Evolutionary conservation across 2,113 vertebrate genomes (phyloP).

Genomic region (Phoenicopterus ruber): DNA sequence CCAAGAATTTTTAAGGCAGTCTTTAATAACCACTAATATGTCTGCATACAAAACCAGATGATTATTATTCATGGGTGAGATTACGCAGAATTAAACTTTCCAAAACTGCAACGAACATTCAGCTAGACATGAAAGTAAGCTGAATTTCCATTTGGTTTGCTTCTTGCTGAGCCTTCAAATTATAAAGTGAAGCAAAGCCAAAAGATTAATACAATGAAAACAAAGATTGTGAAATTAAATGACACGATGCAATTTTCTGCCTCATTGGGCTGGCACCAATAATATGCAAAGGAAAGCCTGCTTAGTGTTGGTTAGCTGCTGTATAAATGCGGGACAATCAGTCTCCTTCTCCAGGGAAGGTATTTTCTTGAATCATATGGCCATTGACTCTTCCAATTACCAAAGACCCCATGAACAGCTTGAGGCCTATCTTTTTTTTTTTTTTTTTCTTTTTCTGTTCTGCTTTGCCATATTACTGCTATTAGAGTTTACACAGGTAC

Average conservation of each 20-base stretch:
- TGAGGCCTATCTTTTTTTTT: conserved; percentile 4
- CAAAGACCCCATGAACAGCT: conserved; percentile 55
- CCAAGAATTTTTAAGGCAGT: conserved; percentile 70
- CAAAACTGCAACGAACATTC: conserved; percentile 72
- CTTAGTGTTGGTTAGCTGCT: conserved; percentile 76
- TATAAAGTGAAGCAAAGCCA: conserved; percentile 90
- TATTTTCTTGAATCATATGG: conserved; percentile 78
- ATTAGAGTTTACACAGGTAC: conserved; percentile 74
- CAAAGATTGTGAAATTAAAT: conserved; percentile 94
- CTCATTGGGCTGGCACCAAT: conserved; percentile 86
- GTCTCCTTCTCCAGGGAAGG: conserved; percentile 77
- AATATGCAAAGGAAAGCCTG: conserved; percentile 80
- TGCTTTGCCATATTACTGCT: conserved; percentile 38
- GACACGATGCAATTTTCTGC: conserved; percentile 96
- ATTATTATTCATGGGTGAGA: conserved; percentile 82
- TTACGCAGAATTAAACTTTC: conserved; percentile 79
- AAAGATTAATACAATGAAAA: conserved; percentile 95
- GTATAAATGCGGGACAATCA: conserved; percentile 75
- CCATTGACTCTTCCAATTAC: conserved; percentile 82
- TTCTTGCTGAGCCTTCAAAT: conserved; percentile 93
- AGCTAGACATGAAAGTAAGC: conserved; percentile 77
- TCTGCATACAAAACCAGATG: conserved; percentile 71
- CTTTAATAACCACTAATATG: conserved; percentile 76
- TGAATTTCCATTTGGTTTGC: conserved; percentile 84
- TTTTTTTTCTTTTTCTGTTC: conserved; percentile 5